Percentiles rank a stretch among this genome's conserved stretches.
Conservation (phyloP, 2,888 invertebrate species). For the Pomacea canaliculata region DNA sequence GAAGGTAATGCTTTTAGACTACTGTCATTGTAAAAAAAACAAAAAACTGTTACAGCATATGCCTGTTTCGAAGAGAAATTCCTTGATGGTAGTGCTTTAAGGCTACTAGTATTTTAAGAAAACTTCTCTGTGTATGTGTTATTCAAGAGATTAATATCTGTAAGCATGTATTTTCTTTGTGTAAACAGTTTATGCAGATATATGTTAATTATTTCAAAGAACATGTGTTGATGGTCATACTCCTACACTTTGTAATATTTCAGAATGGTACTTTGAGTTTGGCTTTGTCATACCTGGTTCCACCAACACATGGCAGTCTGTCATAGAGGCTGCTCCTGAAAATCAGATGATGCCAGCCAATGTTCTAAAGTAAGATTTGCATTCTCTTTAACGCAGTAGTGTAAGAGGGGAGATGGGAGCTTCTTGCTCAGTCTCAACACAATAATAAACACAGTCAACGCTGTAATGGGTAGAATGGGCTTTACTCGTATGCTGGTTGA, state of each 20-base stretch:
- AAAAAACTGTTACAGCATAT: neutral
- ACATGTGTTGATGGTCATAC: too few relatives aligned
- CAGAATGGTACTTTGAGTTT: constrained; percentile 99
- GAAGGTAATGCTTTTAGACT: constrained; percentile 74
- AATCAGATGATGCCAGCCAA: constrained; percentile 99
- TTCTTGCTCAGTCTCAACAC: too few relatives aligned
- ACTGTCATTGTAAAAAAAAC: neutral
- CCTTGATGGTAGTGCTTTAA: too few relatives aligned
- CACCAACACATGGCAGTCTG: constrained; percentile 99
- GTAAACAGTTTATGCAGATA: too few relatives aligned
- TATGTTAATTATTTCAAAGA: too few relatives aligned
- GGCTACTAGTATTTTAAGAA: neutral
- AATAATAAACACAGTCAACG: too few relatives aligned
- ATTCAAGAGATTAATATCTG: too few relatives aligned
- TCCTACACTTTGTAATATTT: too few relatives aligned
- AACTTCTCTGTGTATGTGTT: neutral
- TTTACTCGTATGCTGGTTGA: too few relatives aligned
- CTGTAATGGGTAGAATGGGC: too few relatives aligned
- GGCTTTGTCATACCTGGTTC: constrained; percentile 98
- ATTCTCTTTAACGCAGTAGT: neutral
- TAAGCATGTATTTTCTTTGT: too few relatives aligned
- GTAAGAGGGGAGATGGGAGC: neutral
- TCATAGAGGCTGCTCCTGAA: constrained; percentile 98
- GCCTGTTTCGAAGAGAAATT: too few relatives aligned
- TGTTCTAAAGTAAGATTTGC: constrained; percentile 84